These are phyloP conservation scores for Caiman crocodilus DNA, from an alignment of 2,797 vertebrate genomes.

Conservation along the genomic window DNA sequence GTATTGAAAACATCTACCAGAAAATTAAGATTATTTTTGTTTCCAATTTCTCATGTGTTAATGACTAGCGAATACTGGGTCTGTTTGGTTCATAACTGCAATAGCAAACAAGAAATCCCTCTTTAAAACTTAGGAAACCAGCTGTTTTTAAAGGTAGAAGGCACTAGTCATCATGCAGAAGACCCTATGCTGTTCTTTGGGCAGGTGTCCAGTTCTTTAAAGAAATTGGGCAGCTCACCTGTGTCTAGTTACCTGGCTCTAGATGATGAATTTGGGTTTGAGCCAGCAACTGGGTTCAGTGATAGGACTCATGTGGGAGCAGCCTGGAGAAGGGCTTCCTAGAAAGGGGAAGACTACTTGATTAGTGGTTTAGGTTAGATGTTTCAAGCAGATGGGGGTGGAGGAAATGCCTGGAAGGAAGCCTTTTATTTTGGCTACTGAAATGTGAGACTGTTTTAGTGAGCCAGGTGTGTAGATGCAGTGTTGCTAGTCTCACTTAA, in stretches of 20 bases:
- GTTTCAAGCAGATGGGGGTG: not conserved
- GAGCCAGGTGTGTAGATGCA: not conserved
- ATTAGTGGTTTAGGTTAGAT: not conserved
- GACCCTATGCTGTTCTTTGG: slow-evolving; percentile 29
- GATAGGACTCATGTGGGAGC: not conserved
- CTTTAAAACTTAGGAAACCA: slow-evolving; percentile 73
- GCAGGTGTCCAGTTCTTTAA: slow-evolving; percentile 68
- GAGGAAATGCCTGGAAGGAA: slow-evolving; percentile 14
- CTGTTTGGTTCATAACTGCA: slow-evolving; percentile 71
- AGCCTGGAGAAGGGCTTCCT: not conserved
- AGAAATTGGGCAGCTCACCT: not conserved
- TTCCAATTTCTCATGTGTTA: slow-evolving; percentile 52
- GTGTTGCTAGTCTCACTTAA: not conserved
- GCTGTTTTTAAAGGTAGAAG: slow-evolving; percentile 75
- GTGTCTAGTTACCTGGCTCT: not conserved
- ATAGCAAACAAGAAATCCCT: slow-evolving; percentile 77
- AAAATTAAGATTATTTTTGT: slow-evolving; percentile 33
- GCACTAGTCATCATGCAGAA: slow-evolving; percentile 71
- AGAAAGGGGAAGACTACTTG: not conserved
- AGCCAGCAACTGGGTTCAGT: slow-evolving; percentile 16
- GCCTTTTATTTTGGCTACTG: not conserved
- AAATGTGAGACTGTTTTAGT: not conserved
- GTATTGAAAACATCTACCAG: not conserved
- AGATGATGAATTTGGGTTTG: slow-evolving; percentile 18
- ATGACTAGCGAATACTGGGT: slow-evolving; percentile 64